A percentile compares a stretch with the other conserved stretches of the same genome.
Evolutionary conservation across 1,140 invertebrate genomes (phyloP).

Genomic region (Cecropterus lyciades): DNA sequence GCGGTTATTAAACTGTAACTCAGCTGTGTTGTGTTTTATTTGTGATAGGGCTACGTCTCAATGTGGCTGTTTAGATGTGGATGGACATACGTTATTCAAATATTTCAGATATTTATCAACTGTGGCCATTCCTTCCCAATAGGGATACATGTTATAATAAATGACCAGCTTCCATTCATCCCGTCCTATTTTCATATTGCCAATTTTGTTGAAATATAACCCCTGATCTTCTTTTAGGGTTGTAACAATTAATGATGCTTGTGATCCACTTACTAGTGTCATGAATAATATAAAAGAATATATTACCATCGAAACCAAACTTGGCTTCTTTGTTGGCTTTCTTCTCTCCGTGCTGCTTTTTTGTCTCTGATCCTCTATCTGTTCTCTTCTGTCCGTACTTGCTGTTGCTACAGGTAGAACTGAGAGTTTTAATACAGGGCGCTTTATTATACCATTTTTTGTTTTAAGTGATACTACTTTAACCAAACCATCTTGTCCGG

Average conservation of each 20-base stretch:
- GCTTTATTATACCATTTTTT: constrained; percentile 19
- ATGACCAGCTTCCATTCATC: constrained; percentile 43
- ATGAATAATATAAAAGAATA: constrained; percentile 38
- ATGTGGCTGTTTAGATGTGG: constrained; percentile 27
- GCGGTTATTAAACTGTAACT: constrained; percentile 45
- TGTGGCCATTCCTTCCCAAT: constrained; percentile 38
- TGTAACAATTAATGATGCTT: constrained; percentile 22
- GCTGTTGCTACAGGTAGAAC: neutral
- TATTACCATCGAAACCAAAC: constrained; percentile 20
- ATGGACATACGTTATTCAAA: constrained; percentile 34
- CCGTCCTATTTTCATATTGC: constrained; percentile 36
- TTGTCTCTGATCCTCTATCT: neutral
- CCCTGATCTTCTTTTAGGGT: constrained; percentile 29
- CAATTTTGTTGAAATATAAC: constrained; percentile 40
- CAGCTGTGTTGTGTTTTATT: constrained; percentile 38
- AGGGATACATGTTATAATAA: constrained; percentile 45
- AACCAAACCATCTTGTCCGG: constrained; percentile 7
- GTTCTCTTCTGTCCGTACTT: neutral
- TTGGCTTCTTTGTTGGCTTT: neutral
- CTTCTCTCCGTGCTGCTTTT: neutral
- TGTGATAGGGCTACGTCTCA: constrained; percentile 41
- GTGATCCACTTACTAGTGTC: neutral
- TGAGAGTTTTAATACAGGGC: constrained; percentile 24
- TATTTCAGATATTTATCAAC: constrained; percentile 39
- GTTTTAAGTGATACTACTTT: constrained; percentile 29